A percentile compares a stretch with the other conserved stretches of the same genome.
These are phyloP conservation scores for Phalanger gymnotis DNA, from an alignment of 2,797 vertebrate species.

Conservation along the genomic window DNA sequence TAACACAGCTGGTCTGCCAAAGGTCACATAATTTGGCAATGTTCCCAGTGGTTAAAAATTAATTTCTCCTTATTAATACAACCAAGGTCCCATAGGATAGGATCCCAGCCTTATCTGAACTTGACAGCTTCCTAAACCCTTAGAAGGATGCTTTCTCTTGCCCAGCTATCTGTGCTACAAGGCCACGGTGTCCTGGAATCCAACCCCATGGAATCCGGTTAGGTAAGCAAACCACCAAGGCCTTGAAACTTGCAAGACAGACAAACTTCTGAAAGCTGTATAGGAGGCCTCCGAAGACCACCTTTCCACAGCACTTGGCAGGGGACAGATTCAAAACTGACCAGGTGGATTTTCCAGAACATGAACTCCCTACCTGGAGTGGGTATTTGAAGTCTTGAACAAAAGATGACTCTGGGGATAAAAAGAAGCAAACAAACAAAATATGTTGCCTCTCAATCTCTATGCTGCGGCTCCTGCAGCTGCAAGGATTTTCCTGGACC, in stretches of 20 bases:
- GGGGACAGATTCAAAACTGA: conserved; percentile 41
- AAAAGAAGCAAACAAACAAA: not conserved
- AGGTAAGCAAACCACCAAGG: conserved; percentile 63
- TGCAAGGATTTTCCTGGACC: conserved; percentile 39
- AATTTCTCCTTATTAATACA: conserved; percentile 91
- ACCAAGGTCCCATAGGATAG: conserved; percentile 86
- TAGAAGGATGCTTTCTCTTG: conserved; percentile 84
- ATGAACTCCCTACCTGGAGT: conserved; percentile 32
- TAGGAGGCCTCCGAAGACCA: not conserved
- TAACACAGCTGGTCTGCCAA: conserved; percentile 87
- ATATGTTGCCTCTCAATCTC: not conserved
- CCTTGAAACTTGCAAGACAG: not conserved
- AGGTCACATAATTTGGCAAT: conserved; percentile 90
- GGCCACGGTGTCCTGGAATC: conserved; percentile 81
- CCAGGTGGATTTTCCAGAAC: not conserved
- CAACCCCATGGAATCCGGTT: conserved; percentile 58
- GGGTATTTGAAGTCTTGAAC: not conserved
- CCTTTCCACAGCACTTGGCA: conserved; percentile 1
- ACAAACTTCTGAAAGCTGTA: conserved; percentile 35
- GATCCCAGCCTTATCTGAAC: conserved; percentile 89
- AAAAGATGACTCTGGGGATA: conserved; percentile 34
- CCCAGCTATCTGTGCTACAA: conserved; percentile 75
- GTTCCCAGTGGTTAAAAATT: conserved; percentile 90
- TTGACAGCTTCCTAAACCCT: conserved; percentile 88
- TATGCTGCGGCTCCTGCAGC: conserved; percentile 12